A percentile compares a stretch with the other conserved stretches of the same genome.
Evolutionary conservation across 2,888 invertebrate genomes (phyloP).

Genomic region (Icerya purchasi): DNA sequence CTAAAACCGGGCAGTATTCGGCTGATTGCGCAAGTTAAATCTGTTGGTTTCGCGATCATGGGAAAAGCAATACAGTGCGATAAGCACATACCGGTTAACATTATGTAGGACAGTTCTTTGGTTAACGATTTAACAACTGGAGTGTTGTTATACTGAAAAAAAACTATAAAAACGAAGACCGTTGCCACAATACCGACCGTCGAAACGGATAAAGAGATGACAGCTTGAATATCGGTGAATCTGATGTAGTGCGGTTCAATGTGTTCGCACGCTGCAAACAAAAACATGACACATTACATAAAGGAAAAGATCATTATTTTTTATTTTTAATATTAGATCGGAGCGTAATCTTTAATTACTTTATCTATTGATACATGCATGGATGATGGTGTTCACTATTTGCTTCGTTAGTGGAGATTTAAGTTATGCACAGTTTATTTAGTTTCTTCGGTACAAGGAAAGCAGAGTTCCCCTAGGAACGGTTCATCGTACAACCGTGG

Average conservation of each 20-base stretch:
- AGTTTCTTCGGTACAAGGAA: too few relatives aligned
- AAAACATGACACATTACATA: too few relatives aligned
- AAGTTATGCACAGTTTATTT: too few relatives aligned
- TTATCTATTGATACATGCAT: too few relatives aligned
- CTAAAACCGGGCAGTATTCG: slow-evolving; percentile 39
- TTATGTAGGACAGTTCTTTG: slow-evolving; percentile 43
- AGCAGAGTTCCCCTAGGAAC: too few relatives aligned
- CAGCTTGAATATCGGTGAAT: slow-evolving; percentile 39
- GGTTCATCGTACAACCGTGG: too few relatives aligned
- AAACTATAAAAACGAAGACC: slow-evolving; percentile 35
- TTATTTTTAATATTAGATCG: too few relatives aligned
- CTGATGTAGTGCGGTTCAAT: slow-evolving; percentile 38
- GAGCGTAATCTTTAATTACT: too few relatives aligned
- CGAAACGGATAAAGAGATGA: slow-evolving; percentile 37
- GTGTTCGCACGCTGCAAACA: slow-evolving; percentile 31
- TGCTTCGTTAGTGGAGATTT: too few relatives aligned
- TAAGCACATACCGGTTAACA: slow-evolving; percentile 35
- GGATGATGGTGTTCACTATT: too few relatives aligned
- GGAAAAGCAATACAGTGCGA: slow-evolving; percentile 39
- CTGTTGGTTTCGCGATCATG: slow-evolving; percentile 38
- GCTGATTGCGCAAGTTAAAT: slow-evolving; percentile 33
- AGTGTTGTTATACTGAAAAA: slow-evolving; percentile 44
- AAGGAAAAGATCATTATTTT: too few relatives aligned
- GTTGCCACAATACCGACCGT: slow-evolving; percentile 40
- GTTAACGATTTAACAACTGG: slow-evolving; percentile 53